Percentiles rank a stretch among this genome's conserved stretches.
Evolutionary conservation across 2,888 invertebrate species (phyloP).

Genomic region (Coremacera marginata): DNA sequence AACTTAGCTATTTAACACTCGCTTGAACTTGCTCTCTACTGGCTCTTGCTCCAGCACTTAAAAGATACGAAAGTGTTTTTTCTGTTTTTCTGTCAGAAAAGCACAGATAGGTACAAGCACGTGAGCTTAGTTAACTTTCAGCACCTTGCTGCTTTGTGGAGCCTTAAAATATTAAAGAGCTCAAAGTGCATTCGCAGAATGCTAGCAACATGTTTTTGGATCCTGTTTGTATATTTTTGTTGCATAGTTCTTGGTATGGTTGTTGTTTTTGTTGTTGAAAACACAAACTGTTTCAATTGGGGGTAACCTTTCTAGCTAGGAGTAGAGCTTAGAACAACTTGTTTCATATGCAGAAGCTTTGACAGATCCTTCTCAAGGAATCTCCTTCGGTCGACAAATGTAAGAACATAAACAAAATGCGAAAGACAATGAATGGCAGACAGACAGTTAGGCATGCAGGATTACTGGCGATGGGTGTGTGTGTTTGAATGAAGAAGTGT

Average conservation of each 20-base stretch:
- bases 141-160: not conserved
- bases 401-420: conserved; percentile 19
- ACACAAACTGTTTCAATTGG: not conserved
- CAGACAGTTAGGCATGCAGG: not conserved
- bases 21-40: too few relatives aligned
- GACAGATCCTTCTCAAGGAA: not conserved
- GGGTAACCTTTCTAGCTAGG: not conserved
- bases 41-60: too few relatives aligned
- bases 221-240: not conserved
- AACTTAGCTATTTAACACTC: too few relatives aligned
- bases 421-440: conserved; percentile 20
- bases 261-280: not conserved
- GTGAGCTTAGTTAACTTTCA: not conserved
- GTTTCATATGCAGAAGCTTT: not conserved
- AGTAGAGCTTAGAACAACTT: not conserved
- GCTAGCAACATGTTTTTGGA: not conserved
- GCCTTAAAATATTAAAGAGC: conserved; percentile 30
- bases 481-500: not conserved
- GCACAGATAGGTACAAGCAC: not conserved
- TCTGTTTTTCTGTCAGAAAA: not conserved
- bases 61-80: not conserved
- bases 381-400: not conserved
- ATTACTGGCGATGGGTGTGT: not conserved
- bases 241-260: not conserved
- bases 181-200: conserved; percentile 26